Evolutionary conservation across 2,113 vertebrate species (phyloP).

Genomic region (Pygoscelis antarcticus): DNA sequence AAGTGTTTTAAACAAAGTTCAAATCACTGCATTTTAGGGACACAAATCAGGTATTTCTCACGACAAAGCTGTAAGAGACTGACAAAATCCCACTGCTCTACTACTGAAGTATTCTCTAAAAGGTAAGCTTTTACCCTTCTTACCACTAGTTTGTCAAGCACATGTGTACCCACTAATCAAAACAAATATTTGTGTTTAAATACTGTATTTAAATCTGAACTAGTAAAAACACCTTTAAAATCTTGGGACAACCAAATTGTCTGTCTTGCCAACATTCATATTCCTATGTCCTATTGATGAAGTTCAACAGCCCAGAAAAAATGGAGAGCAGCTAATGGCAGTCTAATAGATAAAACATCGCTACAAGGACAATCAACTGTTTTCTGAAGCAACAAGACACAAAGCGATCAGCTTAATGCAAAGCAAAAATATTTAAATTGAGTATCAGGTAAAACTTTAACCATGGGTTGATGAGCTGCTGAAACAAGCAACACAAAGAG

Average conservation of each 20-base stretch:
- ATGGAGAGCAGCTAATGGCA: neutral
- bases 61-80: neutral
- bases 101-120: fast-evolving
- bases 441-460: neutral
- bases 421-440: neutral
- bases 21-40: neutral
- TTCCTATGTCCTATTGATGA: neutral
- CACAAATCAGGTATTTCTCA: neutral
- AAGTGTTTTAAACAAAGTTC: neutral
- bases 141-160: neutral
- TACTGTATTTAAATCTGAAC: neutral
- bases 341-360: neutral
- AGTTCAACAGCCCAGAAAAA: neutral
- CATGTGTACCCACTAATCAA: neutral
- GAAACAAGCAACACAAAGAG: neutral
- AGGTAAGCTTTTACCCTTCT: neutral
- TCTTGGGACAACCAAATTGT: neutral
- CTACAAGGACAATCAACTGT: neutral
- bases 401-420: neutral
- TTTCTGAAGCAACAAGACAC: neutral
- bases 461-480: neutral
- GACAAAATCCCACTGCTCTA: neutral
- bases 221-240: neutral
- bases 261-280: neutral
- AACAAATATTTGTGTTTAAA: neutral